Base-by-base conservation (phyloP, 2,888 invertebrate species). In the Crepidodera aurea region DNA sequence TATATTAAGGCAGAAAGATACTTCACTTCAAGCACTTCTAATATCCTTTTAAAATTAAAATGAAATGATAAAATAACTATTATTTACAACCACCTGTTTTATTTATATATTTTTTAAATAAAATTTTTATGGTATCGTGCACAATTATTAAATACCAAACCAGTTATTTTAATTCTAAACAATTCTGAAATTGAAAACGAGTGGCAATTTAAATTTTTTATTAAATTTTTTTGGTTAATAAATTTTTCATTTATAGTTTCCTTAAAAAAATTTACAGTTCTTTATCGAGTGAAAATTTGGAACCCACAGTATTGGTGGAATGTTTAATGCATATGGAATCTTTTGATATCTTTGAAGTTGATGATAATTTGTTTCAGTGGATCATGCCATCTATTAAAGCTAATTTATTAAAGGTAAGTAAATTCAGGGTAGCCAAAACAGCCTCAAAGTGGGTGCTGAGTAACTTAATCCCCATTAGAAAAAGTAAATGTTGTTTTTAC, bases 341-440 rank as follows among this genome's bases (percentile, higher is more conserved):
- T n/a, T 68, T 58, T 39, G 29, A 37, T 42, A 40, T 64, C 12
- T 55, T 51, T 2, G 48, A 64, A 32, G 48, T 64, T 27, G 58
- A 65, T 18, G 32, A 44, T n/a, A 48, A 64, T 22, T 42, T 69
- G 34, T 48, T 69, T 12, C 51, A 62, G 27, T 53, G 59, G 60
- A 13, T 67, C n/a, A 56, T 69, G 51, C 65, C 65, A 13, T 51
- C 50, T n/a, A 18, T 67, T 34, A 50, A 60, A 54, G 51, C 34
- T 18, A 50, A 18, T 57, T 37, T 65, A 56, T 22, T 59, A 44
- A 66, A 68, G 63, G 66, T 68, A 60, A 13, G 10, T 48, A 12
- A 12, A 29, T n/a, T n/a, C n/a, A n/a, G n/a, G n/a, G n/a, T n/a
- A n/a, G n/a, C n/a, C n/a, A n/a, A n/a, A n/a, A n/a, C n/a, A n/a